Conservation (phyloP, 2,888 invertebrate genomes). For the Fragum fragum region DNA sequence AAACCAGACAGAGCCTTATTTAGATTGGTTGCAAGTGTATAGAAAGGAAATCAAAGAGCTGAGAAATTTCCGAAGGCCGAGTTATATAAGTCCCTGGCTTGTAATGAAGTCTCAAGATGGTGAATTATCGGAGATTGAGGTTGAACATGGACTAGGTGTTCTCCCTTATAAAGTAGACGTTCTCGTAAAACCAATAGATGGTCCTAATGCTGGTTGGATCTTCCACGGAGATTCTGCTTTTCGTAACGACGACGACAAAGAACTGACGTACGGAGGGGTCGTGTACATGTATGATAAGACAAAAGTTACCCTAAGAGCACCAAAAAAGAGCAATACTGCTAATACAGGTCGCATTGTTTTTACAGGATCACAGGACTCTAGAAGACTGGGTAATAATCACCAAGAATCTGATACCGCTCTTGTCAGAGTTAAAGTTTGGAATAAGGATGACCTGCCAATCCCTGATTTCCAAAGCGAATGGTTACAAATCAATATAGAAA, state of each 20-base stretch:
- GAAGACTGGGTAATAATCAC: constrained; percentile 38
- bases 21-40: background rate
- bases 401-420: constrained; percentile 22
- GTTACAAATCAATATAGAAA: constrained; percentile 32
- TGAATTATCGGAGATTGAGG: background rate
- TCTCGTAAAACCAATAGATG: constrained; percentile 39
- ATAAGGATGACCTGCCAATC: constrained; percentile 20
- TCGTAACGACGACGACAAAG: constrained; percentile 48
- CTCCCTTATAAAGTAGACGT: constrained; percentile 57
- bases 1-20: background rate
- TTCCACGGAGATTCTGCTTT: constrained; percentile 46
- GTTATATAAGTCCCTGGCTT: constrained; percentile 52
- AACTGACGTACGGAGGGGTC: constrained; percentile 38
- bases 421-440: constrained; percentile 47
- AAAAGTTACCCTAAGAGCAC: constrained; percentile 45
- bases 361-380: constrained; percentile 23
- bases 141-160: constrained; percentile 40
- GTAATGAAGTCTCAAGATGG: constrained; percentile 43
- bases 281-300: constrained; percentile 54
- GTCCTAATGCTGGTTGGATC: constrained; percentile 47
- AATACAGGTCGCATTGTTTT: constrained; percentile 34
- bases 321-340: constrained; percentile 33
- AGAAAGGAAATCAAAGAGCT: background rate
- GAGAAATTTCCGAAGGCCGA: constrained; percentile 32
- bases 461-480: constrained; percentile 38